Evolutionary conservation across 2,113 vertebrate species (phyloP).

Genomic region (Murina feae): DNA sequence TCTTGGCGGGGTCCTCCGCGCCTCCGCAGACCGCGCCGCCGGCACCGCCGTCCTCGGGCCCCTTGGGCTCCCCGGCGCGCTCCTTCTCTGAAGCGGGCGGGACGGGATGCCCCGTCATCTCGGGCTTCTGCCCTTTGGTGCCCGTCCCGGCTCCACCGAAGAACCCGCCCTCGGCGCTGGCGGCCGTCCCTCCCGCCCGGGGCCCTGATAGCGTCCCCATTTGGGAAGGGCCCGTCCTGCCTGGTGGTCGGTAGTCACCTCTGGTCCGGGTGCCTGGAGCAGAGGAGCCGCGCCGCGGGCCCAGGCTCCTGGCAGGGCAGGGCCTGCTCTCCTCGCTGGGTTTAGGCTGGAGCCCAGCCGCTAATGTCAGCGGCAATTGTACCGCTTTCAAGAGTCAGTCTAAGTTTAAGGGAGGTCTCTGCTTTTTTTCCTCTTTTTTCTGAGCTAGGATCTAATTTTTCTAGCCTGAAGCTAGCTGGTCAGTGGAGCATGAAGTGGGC

Average conservation of each 20-base stretch:
- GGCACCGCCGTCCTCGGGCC: conserved; percentile 85
- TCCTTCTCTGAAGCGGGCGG: conserved; percentile 87
- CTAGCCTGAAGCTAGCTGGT: not conserved
- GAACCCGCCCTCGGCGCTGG: not conserved
- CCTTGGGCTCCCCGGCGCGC: conserved; percentile 87
- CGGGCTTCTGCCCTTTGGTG: not conserved
- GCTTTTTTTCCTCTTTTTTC: no score
- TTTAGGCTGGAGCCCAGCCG: not conserved
- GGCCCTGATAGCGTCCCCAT: not conserved
- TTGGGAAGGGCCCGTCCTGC: not conserved
- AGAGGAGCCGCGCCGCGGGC: not conserved
- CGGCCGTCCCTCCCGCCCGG: not conserved
- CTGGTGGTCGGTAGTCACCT: not conserved
- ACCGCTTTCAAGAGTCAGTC: not conserved
- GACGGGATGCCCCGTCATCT: not conserved
- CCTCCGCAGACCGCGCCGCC: conserved; percentile 89
- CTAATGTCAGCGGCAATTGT: not conserved
- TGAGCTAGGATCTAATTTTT: conserved; percentile 6
- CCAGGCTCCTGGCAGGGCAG: not conserved
- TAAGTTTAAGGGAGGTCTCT: not conserved
- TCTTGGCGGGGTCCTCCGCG: conserved; percentile 91
- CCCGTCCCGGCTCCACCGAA: conserved; percentile 68
- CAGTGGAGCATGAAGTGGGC: not conserved
- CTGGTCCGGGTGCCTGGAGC: not conserved
- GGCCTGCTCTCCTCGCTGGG: not conserved